Percentiles rank a stretch among this genome's conserved stretches.
Conservation (phyloP, 2,888 invertebrate species). For the Sinhomidia bicolor region DNA sequence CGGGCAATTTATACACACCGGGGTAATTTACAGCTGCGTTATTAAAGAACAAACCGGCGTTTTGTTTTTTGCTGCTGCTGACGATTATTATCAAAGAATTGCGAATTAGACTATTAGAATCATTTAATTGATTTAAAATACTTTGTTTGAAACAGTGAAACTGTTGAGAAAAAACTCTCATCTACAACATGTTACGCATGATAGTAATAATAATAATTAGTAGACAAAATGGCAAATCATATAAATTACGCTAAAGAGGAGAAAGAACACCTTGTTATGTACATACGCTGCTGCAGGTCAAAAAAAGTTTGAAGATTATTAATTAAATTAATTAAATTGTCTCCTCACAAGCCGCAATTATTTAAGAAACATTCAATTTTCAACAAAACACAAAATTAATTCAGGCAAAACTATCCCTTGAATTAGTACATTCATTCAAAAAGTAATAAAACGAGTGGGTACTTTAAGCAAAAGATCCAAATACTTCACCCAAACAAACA, state of each 20-base stretch:
- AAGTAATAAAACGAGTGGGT: neutral
- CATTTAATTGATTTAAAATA: conserved; percentile 35
- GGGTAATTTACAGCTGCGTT: conserved; percentile 26
- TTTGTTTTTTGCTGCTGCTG: neutral
- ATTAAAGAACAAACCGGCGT: neutral
- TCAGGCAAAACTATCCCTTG: neutral
- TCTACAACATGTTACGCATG: conserved; percentile 6
- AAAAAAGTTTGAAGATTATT: too few relatives aligned
- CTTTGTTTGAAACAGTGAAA: neutral
- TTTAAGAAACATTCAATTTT: too few relatives aligned
- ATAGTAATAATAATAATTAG: neutral
- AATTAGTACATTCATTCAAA: neutral
- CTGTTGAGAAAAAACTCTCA: neutral
- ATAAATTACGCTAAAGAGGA: neutral
- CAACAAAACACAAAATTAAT: too few relatives aligned
- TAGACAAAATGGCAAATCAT: neutral
- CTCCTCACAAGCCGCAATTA: too few relatives aligned
- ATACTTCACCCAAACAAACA: neutral
- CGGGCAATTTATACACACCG: neutral
- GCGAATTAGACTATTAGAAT: neutral
- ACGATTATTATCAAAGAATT: neutral
- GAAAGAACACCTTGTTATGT: neutral
- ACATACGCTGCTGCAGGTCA: too few relatives aligned
- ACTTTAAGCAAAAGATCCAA: too few relatives aligned
- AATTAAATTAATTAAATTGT: too few relatives aligned